Evolutionary conservation across 2,888 invertebrate genomes (phyloP).

Genomic region (Catocala fraxini): DNA sequence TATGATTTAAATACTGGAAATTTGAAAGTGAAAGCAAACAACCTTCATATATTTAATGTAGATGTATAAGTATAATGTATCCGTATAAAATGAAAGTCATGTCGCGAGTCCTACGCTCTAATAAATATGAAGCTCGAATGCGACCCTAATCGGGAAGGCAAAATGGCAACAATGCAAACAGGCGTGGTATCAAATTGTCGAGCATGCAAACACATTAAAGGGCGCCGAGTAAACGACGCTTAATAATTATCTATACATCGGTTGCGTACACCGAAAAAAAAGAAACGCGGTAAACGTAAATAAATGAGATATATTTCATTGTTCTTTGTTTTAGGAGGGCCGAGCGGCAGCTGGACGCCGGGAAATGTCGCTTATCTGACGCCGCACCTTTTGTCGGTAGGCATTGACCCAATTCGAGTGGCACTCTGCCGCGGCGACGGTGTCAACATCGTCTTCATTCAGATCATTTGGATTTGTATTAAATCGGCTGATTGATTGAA

Average conservation of each 20-base stretch:
- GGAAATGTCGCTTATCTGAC: slow-evolving; percentile 83
- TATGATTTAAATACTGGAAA: slow-evolving; percentile 59
- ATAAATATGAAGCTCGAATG: slow-evolving; percentile 84
- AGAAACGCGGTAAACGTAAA: slow-evolving; percentile 69
- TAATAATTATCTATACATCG: slow-evolving; percentile 83
- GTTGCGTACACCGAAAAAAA: slow-evolving; percentile 66
- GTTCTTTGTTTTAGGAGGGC: slow-evolving; percentile 81
- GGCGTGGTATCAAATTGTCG: slow-evolving; percentile 83
- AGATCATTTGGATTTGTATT: slow-evolving; percentile 63
- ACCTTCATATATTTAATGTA: slow-evolving; percentile 59
- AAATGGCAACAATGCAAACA: slow-evolving; percentile 85
- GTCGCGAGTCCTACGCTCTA: slow-evolving; percentile 81
- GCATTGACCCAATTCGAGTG: slow-evolving; percentile 85
- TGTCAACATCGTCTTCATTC: slow-evolving; percentile 74
- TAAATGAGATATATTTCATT: slow-evolving; percentile 81
- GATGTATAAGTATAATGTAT: slow-evolving; percentile 68
- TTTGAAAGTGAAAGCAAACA: slow-evolving; percentile 66
- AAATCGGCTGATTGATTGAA: slow-evolving; percentile 35
- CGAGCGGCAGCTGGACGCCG: slow-evolving; percentile 79
- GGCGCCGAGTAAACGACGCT: slow-evolving; percentile 77
- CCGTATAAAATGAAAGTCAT: slow-evolving; percentile 83
- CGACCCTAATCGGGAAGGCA: slow-evolving; percentile 85
- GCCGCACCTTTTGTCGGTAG: slow-evolving; percentile 85
- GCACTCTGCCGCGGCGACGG: slow-evolving; percentile 68
- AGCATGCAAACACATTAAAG: slow-evolving; percentile 85